Evolutionary conservation across 2,113 vertebrate species (phyloP).

Genomic region (Acrocephalus arundinaceus): DNA sequence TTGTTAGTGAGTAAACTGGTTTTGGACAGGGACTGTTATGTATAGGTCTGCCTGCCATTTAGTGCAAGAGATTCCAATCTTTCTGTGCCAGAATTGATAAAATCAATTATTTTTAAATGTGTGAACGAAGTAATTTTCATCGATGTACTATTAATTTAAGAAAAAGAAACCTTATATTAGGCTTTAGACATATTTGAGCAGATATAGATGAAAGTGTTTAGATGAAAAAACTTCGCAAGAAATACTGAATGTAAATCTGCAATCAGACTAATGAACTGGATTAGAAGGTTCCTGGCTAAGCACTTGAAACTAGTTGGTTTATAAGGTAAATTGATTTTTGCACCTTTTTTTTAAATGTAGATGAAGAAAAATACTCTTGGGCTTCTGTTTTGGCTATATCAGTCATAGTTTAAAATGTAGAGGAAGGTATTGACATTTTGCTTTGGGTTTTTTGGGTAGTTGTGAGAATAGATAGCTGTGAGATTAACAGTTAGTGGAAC

Average conservation of each 20-base stretch:
- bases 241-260: neutral
- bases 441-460: neutral
- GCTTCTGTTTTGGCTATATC: neutral
- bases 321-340: neutral
- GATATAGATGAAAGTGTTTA: neutral
- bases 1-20: neutral
- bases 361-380: neutral
- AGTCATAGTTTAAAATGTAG: neutral
- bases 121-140: neutral
- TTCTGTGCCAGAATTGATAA: neutral
- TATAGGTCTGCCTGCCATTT: neutral
- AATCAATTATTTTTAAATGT: neutral
- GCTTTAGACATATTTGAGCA: neutral
- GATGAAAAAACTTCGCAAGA: neutral
- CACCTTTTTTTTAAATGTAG: neutral
- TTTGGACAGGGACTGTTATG: neutral
- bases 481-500: neutral
- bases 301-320: neutral
- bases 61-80: neutral
- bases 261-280: neutral
- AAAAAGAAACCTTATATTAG: neutral
- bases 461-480: neutral
- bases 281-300: neutral
- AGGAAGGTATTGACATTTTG: neutral
- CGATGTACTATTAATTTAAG: neutral